Percentiles rank a stretch among this genome's conserved stretches.
Evolutionary conservation across 2,113 vertebrate species (phyloP).

Genomic region (Anarhynchus alexandrinus): DNA sequence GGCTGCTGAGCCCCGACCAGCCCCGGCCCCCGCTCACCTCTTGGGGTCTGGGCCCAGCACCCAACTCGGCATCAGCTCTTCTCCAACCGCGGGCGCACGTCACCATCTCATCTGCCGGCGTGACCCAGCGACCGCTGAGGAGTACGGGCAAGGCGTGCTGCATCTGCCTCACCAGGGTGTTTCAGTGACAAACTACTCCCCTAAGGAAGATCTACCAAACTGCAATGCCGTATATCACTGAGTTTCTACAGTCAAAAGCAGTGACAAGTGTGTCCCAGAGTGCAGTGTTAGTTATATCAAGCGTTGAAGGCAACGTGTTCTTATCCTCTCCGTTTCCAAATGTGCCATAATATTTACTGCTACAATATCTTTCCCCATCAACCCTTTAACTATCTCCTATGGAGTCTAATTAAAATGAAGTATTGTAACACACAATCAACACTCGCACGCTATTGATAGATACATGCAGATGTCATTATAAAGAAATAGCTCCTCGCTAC

Average conservation of each 20-base stretch:
- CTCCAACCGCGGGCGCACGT: not conserved
- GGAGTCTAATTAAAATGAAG: conserved; percentile 56
- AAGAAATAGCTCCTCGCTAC: not conserved
- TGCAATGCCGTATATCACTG: rapidly evolving
- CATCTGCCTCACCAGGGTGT: not conserved
- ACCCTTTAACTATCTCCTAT: not conserved
- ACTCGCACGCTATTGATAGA: not conserved
- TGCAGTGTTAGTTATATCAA: not conserved
- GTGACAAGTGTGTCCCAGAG: conserved; percentile 21
- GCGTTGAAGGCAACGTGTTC: not conserved
- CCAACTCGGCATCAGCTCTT: rapidly evolving
- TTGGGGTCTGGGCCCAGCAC: not conserved
- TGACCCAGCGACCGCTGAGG: not conserved
- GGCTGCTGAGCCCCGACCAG: not conserved
- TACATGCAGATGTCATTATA: not conserved
- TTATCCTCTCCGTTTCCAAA: not conserved
- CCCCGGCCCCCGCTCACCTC: rapidly evolving
- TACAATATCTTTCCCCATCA: not conserved
- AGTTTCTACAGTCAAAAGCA: not conserved
- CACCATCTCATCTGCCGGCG: rapidly evolving
- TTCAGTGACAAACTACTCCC: not conserved
- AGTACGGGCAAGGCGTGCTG: not conserved
- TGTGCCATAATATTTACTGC: conserved; percentile 33
- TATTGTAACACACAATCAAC: conserved; percentile 9
- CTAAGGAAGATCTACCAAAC: not conserved